These are phyloP conservation scores for Sinopyrophorus schimmeli DNA, from an alignment of 2,888 invertebrate species.

Conservation along the genomic window DNA sequence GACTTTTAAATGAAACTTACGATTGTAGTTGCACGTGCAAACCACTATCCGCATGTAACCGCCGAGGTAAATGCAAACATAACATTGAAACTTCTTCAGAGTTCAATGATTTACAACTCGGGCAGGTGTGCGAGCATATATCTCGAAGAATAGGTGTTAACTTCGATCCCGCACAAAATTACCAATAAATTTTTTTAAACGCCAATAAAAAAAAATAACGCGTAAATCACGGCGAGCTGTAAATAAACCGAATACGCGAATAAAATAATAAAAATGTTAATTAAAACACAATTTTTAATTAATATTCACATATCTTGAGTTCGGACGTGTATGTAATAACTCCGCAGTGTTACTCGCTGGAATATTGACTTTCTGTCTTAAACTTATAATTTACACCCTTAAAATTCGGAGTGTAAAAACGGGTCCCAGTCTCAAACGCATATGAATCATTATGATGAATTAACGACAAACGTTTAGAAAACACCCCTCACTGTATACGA, in stretches of 20 bases:
- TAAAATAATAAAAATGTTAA: constrained; percentile 25
- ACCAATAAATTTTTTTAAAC: too few relatives aligned
- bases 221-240: too few relatives aligned
- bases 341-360: constrained; percentile 30
- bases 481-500: constrained; percentile 50
- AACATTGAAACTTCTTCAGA: too few relatives aligned
- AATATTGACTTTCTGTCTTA: constrained; percentile 57
- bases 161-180: too few relatives aligned
- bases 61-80: too few relatives aligned
- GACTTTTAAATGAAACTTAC: too few relatives aligned
- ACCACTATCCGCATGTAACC: too few relatives aligned
- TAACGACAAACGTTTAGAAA: constrained; percentile 58
- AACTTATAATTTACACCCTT: constrained; percentile 58
- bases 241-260: not conserved
- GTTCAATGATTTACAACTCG: too few relatives aligned
- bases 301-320: constrained; percentile 29
- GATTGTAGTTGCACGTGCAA: too few relatives aligned
- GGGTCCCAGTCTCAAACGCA: constrained; percentile 56
- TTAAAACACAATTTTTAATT: constrained; percentile 27
- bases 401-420: constrained; percentile 56
- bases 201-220: too few relatives aligned
- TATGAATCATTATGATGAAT: constrained; percentile 59
- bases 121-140: too few relatives aligned
- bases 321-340: constrained; percentile 29
- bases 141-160: too few relatives aligned